Conservation (phyloP, 2,888 invertebrate species). For the Cabera pusaria region DNA sequence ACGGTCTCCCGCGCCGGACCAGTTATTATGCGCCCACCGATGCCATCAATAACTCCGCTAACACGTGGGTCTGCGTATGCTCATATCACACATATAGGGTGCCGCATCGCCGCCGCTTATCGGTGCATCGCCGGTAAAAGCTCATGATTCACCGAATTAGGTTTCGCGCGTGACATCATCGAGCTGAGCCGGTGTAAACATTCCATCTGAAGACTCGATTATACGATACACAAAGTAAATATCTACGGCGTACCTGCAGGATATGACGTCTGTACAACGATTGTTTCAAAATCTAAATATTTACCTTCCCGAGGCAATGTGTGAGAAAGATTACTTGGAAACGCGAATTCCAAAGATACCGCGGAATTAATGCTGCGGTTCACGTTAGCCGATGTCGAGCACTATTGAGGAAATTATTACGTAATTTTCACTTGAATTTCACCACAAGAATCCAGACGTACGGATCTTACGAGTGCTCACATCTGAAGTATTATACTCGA, state of each 20-base stretch:
- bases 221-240: slow-evolving; percentile 10
- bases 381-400: slow-evolving; percentile 35
- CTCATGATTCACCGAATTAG: slow-evolving; percentile 77
- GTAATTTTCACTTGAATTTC: slow-evolving; percentile 41
- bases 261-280: slow-evolving; percentile 28
- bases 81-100: slow-evolving; percentile 63
- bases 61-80: slow-evolving; percentile 71
- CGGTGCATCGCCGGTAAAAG: slow-evolving; percentile 77
- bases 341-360: slow-evolving; percentile 40
- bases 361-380: slow-evolving; percentile 39
- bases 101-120: slow-evolving; percentile 52
- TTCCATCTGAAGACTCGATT: slow-evolving; percentile 24
- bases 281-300: slow-evolving; percentile 44
- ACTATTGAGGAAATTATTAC: slow-evolving; percentile 36
- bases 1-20: slow-evolving; percentile 61
- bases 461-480: too few species aligned
- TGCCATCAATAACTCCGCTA: slow-evolving; percentile 71
- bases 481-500: too few species aligned
- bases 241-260: slow-evolving; percentile 14
- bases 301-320: slow-evolving; percentile 38
- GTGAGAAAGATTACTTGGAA: slow-evolving; percentile 46
- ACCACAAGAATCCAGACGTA: slow-evolving; percentile 21
- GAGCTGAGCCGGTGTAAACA: slow-evolving; percentile 61
- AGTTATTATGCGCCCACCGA: slow-evolving; percentile 81
- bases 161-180: slow-evolving; percentile 74